Evolutionary conservation across 2,888 invertebrate species (phyloP), one percentile per base, ranked within the genome.

Genomic region (Pristionchus arcanus): DNA sequence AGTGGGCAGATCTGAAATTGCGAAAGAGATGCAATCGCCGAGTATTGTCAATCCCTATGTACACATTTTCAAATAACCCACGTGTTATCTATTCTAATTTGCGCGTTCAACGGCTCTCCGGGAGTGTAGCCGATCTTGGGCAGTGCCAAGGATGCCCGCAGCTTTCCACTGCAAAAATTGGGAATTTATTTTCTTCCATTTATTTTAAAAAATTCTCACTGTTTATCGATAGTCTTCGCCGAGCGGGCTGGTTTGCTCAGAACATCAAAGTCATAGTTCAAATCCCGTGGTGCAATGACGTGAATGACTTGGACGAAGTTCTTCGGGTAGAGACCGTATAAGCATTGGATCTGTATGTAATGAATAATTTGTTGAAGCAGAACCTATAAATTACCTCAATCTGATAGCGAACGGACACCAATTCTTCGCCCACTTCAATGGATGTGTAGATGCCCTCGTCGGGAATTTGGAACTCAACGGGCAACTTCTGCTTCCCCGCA

Each of bases 111-210:
- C 21, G 87, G 87, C n/a, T 87, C 87, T 42, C 66, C 68, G 9
- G 87, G 87, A 42, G 68, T 87, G 68, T n/a, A 87, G 15, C 87
- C 87, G 7, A 68, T 87, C 68, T 87, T 87, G 11, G 87, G 87
- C 15, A 87, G 59, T 0, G 42, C 21, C 28, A 87, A n/a, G 0
- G 31, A 16, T n/a, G 87, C 87, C 3, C 15, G 15, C 1, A 68
- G 28, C 25, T 49, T 87, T 5, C 68, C 68, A 34, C 42, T 37
- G 42, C 4, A 59, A 42, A 49, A 49, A 49, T 49, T 42, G 28
- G 7, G 28, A 5, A 28, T 5, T 13, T 66, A 28, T 49, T 49
- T 49, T 49, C 11, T 49, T 9, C n/a, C n/a, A 66, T n/a, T 25
- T 28, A 28, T 13, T 28, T 28, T 55, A 5, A 28, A n/a, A 4